phyloP scores from a whole-genome alignment of 2,797 vertebrate species.

The Enteromius paludinosus region DNA sequence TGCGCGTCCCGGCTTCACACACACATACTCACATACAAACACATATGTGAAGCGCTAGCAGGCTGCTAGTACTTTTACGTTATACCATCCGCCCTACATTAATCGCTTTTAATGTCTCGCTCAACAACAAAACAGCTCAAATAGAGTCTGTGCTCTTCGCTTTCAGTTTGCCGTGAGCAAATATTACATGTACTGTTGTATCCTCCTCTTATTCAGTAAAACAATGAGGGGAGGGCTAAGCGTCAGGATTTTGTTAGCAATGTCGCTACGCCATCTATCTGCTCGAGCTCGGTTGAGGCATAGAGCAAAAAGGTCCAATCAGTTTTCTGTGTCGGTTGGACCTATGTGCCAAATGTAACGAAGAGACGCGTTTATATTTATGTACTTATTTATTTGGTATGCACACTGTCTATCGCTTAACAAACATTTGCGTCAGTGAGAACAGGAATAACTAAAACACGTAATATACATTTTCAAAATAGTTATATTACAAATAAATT shows the following conservation, averaged over 20 bases:
- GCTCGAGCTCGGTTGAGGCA: constrained; percentile 10
- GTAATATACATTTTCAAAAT: background rate
- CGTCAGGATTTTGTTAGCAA: constrained; percentile 29
- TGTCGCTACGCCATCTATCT: constrained; percentile 50
- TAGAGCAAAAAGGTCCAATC: constrained; percentile 13
- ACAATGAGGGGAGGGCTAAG: constrained; percentile 49
- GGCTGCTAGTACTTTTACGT: constrained; percentile 41
- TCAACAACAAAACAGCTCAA: constrained; percentile 35
- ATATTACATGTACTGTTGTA: constrained; percentile 42
- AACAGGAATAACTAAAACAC: background rate
- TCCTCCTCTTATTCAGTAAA: constrained; percentile 42
- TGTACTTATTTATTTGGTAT: too few relatives aligned
- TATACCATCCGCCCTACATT: constrained; percentile 10
- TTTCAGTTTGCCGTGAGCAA: constrained; percentile 37
- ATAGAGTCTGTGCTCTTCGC: constrained; percentile 21
- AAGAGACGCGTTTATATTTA: background rate
- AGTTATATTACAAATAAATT: background rate
- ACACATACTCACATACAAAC: constrained; percentile 27
- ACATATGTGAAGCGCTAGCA: constrained; percentile 34
- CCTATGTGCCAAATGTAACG: background rate
- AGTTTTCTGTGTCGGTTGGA: background rate
- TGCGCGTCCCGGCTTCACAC: constrained; percentile 32
- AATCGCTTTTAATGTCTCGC: background rate
- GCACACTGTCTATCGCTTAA: background rate
- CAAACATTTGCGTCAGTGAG: background rate